These are phyloP conservation scores for Panurus biarmicus DNA, from an alignment of 2,113 vertebrate species.

Conservation along the genomic window DNA sequence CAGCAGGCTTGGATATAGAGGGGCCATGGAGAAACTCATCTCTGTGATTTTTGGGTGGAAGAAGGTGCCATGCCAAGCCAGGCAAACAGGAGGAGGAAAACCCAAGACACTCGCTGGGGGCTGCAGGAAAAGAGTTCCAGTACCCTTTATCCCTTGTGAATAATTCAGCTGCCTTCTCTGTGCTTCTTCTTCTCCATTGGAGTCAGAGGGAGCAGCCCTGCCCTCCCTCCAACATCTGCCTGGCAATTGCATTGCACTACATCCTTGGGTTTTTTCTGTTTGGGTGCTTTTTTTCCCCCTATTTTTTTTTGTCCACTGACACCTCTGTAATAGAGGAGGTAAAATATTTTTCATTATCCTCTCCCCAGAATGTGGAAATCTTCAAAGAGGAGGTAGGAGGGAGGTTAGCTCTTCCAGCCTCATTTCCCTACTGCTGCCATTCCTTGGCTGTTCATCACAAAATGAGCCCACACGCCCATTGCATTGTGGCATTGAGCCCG, in stretches of 20 bases:
- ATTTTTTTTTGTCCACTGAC: not conserved
- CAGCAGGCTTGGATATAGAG: not conserved
- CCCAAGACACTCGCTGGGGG: not conserved
- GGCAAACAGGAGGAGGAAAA: not conserved
- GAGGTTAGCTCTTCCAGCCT: slow-evolving; percentile 65
- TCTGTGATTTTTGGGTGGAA: not conserved
- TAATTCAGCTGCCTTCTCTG: not conserved
- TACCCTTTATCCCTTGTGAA: not conserved
- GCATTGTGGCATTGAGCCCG: slow-evolving; percentile 2
- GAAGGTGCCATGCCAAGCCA: not conserved
- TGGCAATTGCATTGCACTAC: not conserved
- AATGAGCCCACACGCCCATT: slow-evolving; percentile 54
- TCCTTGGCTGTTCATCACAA: slow-evolving; percentile 68
- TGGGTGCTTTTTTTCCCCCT: accelerated
- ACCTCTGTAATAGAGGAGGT: slow-evolving; percentile 51
- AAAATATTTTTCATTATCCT: slow-evolving; percentile 75
- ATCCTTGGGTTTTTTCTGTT: not conserved
- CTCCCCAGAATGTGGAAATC: slow-evolving; percentile 68
- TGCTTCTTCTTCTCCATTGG: not conserved
- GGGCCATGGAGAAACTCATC: not conserved
- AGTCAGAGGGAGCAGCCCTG: not conserved
- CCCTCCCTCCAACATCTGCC: not conserved
- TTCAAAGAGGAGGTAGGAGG: slow-evolving; percentile 66
- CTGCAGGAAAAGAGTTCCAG: not conserved
- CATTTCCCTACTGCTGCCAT: slow-evolving; percentile 57